Evolutionary conservation across 2,888 invertebrate species (phyloP).

Genomic region (Archaeoteleia sp.): DNA sequence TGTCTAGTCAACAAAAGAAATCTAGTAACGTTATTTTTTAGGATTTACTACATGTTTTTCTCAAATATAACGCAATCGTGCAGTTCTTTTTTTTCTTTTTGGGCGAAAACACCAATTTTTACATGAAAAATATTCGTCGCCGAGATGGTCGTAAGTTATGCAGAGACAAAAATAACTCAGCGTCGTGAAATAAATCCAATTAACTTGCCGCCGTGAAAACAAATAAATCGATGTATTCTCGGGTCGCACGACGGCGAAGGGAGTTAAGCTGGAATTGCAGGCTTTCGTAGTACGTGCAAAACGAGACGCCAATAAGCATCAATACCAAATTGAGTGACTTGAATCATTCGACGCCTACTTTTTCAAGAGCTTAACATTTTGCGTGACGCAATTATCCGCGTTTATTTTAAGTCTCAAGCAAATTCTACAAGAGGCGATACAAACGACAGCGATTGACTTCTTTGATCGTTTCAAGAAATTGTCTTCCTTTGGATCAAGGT

Average conservation of each 20-base stretch:
- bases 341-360: background rate
- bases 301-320: conserved; percentile 36
- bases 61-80: no score
- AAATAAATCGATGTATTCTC: conserved; percentile 64
- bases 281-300: conserved; percentile 39
- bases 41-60: no score
- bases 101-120: conserved; percentile 52
- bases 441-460: no score
- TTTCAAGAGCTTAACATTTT: background rate
- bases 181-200: conserved; percentile 65
- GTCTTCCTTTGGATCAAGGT: background rate
- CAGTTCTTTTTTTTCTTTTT: no score
- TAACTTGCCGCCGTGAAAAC: conserved; percentile 63
- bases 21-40: no score
- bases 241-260: conserved; percentile 41
- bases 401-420: no score
- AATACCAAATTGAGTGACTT: conserved; percentile 34
- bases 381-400: no score
- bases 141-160: conserved; percentile 46
- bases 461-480: no score
- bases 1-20: no score
- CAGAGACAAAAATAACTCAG: conserved; percentile 57
- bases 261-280: conserved; percentile 30
- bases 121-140: conserved; percentile 53
- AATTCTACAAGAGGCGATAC: no score